These are phyloP conservation scores for Trigoniulus corallinus DNA, from an alignment of 1,140 invertebrate genomes.

Conservation along the genomic window DNA sequence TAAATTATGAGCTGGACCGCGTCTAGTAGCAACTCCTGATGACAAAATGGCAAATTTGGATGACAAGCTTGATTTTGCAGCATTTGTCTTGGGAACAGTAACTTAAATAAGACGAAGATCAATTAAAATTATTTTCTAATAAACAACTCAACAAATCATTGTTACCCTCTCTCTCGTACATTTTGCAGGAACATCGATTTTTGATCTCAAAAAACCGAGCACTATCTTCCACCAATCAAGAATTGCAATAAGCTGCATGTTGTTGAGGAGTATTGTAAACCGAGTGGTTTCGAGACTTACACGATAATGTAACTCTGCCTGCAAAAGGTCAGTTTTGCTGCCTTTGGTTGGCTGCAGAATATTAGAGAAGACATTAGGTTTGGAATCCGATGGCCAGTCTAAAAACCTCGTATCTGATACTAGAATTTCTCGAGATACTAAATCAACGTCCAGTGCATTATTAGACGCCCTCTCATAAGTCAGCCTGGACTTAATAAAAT, in stretches of 20 bases:
- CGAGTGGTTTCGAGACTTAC: constrained; percentile 42
- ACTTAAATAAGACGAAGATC: no score
- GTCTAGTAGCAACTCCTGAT: constrained; percentile 28
- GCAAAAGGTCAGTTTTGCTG: constrained; percentile 37
- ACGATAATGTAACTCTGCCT: constrained; percentile 65
- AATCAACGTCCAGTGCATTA: constrained; percentile 74
- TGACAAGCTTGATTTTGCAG: background rate
- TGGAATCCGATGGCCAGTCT: constrained; percentile 46
- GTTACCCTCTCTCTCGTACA: no score
- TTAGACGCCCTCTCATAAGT: constrained; percentile 71
- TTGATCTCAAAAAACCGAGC: constrained; percentile 67
- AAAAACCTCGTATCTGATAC: constrained; percentile 60
- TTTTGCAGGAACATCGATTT: no score
- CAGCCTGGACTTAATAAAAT: constrained; percentile 78
- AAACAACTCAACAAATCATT: no score
- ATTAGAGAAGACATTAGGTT: constrained; percentile 71
- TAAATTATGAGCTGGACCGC: background rate
- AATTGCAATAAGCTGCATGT: constrained; percentile 85
- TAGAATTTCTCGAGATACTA: constrained; percentile 81
- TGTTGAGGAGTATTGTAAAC: constrained; percentile 82
- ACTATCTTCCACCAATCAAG: constrained; percentile 84
- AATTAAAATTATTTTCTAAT: no score
- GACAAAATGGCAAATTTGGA: constrained; percentile 18
- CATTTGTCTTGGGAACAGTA: background rate
- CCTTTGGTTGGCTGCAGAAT: constrained; percentile 54